Base-by-base conservation (phyloP, 2,888 invertebrate species). In the Eilema caniola region DNA sequence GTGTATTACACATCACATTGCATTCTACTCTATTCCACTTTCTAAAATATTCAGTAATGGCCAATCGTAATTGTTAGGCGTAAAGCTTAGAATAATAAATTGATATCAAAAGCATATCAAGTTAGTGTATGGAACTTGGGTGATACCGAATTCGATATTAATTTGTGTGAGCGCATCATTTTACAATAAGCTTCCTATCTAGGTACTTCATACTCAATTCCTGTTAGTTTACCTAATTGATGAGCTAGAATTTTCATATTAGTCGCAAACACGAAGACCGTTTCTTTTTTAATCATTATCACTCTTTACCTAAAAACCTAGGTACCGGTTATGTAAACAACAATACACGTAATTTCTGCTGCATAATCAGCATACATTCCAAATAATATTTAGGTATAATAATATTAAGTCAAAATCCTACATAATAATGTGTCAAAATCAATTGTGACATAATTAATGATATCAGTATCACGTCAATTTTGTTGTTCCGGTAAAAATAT, bases 21-120 rank as follows among this genome's bases (percentile, higher is more conserved):
- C 81, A 78, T 78, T 82, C 80, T 69, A 71, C 74, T 81, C 70
- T 71, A 74, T 74, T 75, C 76, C 68, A 89, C 90, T 90, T 90
- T 90, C 90, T 90, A 90, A 90, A 88, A 82, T 89, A 86, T 88
- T 88, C 89, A 88, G 82, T 81, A 82, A 82, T 80, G 81, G 83
- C 79, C 78, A 80, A 76, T 81, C 79, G 76, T 72, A 76, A 77
- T 78, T 78, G 74, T 75, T 71, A 81, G 70, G 77, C 76, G 74
- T 72, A 71, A 33, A 69, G 67, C 75, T 74, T 69, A 53, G 33
- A 75, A 61, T 61, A n/a, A n/a, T 20, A 16, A 24, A 76, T 69
- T 73, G 68, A 68, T 70, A 74, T 24, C 64, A 61, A 73, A 66
- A 82, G 20, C 62, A 71, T 63, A 69, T 74, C 66, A 20, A 61